Percentiles rank a stretch among this genome's conserved stretches.
These are phyloP conservation scores for Mesaphorura yosii DNA, from an alignment of 1,140 invertebrate genomes.

Conservation along the genomic window DNA sequence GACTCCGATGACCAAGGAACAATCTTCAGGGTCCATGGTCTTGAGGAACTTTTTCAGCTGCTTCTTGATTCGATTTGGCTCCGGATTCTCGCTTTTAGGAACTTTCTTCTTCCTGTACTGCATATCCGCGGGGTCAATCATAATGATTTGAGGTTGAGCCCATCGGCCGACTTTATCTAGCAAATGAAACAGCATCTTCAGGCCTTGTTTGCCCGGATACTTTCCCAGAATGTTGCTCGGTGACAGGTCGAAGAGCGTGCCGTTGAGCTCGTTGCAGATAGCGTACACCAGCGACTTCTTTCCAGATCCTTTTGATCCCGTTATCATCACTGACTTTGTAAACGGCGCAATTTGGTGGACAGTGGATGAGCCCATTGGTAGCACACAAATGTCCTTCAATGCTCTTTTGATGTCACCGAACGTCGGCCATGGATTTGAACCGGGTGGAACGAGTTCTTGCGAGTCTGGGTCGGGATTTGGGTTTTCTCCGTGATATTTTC, in stretches of 20 bases:
- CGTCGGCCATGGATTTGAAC: conserved; percentile 45
- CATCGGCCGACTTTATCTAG: conserved; percentile 51
- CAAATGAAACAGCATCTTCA: conserved; percentile 81
- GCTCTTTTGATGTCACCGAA: conserved; percentile 77
- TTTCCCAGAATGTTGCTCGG: conserved; percentile 39
- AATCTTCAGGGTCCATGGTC: conserved; percentile 59
- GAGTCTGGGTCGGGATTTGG: no score
- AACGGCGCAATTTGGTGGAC: conserved; percentile 67
- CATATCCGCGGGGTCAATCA: conserved; percentile 82
- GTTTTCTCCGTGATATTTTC: conserved; percentile 13
- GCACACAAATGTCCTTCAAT: conserved; percentile 75
- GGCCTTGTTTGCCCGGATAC: conserved; percentile 84
- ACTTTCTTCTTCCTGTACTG: conserved; percentile 90
- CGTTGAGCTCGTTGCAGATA: conserved; percentile 77
- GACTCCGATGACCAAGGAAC: conserved; percentile 70
- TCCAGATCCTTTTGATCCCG: conserved; percentile 67
- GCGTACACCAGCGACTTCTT: conserved; percentile 79
- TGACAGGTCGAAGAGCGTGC: conserved; percentile 79
- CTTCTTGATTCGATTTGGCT: conserved; percentile 88
- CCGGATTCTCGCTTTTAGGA: conserved; percentile 71
- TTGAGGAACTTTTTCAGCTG: conserved; percentile 85
- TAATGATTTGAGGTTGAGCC: conserved; percentile 77
- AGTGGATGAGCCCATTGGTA: conserved; percentile 69
- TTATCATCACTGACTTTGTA: conserved; percentile 70
- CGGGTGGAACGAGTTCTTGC: conserved; percentile 23